A percentile compares a stretch with the other conserved stretches of the same genome.
phyloP scores from a whole-genome alignment of 2,113 vertebrate species.

The Phocoena sinus region DNA sequence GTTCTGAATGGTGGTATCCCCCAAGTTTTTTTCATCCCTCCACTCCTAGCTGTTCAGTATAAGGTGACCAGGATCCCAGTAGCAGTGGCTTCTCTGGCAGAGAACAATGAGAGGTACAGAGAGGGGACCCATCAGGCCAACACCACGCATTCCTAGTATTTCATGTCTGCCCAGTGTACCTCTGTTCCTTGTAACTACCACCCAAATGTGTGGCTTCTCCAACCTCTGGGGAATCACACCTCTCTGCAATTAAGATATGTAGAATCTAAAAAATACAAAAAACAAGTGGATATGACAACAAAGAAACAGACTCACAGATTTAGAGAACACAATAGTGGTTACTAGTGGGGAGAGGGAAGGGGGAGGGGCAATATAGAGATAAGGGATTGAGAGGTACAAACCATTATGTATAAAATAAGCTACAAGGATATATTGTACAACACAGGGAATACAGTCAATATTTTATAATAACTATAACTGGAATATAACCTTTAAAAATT shows the following conservation, averaged over 20 bases:
- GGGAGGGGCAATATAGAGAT: background rate
- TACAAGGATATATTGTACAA: background rate
- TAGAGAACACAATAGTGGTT: background rate
- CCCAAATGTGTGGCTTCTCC: background rate
- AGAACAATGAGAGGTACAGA: background rate
- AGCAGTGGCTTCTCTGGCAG: background rate
- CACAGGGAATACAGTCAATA: background rate
- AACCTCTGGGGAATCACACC: background rate
- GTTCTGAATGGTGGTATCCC: background rate
- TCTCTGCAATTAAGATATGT: background rate
- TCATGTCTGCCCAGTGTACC: background rate
- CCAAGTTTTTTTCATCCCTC: background rate
- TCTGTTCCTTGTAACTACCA: background rate
- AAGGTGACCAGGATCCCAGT: background rate
- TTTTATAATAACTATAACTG: background rate
- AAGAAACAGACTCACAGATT: background rate
- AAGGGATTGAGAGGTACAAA: background rate
- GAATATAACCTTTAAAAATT: background rate
- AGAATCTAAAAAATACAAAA: background rate
- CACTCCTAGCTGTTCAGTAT: background rate
- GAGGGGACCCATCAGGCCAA: background rate
- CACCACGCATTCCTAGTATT: background rate
- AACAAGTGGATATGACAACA: background rate
- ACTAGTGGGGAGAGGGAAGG: background rate
- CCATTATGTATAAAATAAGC: background rate